These are phyloP conservation scores for Cotesia glomerata DNA, from an alignment of 1,140 invertebrate genomes.

Conservation along the genomic window DNA sequence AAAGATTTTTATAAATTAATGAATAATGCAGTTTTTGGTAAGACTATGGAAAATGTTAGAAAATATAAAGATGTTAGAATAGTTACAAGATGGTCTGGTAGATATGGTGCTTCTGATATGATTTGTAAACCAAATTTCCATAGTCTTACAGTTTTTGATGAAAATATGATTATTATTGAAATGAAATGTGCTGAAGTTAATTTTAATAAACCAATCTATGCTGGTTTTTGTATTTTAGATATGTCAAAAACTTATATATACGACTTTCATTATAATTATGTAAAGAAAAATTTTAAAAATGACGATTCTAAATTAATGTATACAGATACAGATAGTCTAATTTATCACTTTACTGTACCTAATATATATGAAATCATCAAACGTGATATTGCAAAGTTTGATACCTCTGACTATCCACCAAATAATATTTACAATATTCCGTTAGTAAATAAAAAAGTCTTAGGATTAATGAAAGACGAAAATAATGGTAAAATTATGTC, in stretches of 20 bases:
- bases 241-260: neutral
- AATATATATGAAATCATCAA: conserved; percentile 1
- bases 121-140: no score
- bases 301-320: neutral
- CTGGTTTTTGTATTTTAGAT: conserved; percentile 33
- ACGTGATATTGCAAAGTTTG: no score
- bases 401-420: conserved; percentile 18
- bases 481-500: conserved; percentile 29
- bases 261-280: no score
- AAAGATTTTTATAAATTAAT: conserved; percentile 60
- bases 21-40: conserved; percentile 1
- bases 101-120: no score
- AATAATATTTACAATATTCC: conserved; percentile 30
- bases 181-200: conserved; percentile 34
- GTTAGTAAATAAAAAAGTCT: conserved; percentile 27
- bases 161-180: no score
- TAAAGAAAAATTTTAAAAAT: neutral
- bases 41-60: conserved; percentile 11
- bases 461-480: conserved; percentile 32
- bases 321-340: neutral
- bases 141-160: no score
- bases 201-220: conserved; percentile 42
- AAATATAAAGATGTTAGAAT: conserved; percentile 55
- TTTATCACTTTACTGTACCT: neutral
- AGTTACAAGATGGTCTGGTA: conserved; percentile 44